Evolutionary conservation across 2,888 invertebrate species (phyloP), one percentile per base, ranked within the genome.

Genomic region (Pedicia rivosa): DNA sequence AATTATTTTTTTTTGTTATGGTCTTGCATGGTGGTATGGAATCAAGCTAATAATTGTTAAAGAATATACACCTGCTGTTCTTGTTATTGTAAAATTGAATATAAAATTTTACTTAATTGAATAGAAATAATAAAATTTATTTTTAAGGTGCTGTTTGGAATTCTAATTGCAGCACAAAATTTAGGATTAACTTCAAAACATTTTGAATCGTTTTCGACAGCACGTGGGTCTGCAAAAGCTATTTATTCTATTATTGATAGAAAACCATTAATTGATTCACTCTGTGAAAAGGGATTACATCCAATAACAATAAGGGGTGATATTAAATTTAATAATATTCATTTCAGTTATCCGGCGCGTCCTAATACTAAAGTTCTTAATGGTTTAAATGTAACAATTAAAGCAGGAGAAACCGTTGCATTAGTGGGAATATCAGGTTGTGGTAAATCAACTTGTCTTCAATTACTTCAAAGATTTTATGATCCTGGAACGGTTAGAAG

Each of bases 391-490:
- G 52, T 81, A 30, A 67, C 64, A 37, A 67, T 79, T 33, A 65
- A 66, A 36, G 57, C 65, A 8, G 77, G 78, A 1, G 70, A 78
- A 52, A 78, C 75, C 0, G 68, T 81, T 8, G 82, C 80, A 1
- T 60, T 82, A 13, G 80, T 80, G 1, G 78, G 75, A 0, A 66
- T 76, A 3, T 77, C 76, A 40, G 84, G 86, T 1, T 82, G 83
- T 53, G 86, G 86, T 32, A 86, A 86, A 57, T 82, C 82, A 1
- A 86, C 86, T 0, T 72, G 77, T 8, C 62, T 86, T 13, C 83
- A 86, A 46, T 64, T 88, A 3, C 60, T 79, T 35, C 79, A 80
- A 50, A 57, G 81, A 22, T 71, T 81, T 58, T 82, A 82, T 50
- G 80, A 82, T 54, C 76, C 79, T 0, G 2, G 32, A 14, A 13